Conservation (phyloP, 2,888 invertebrate genomes). For the Mythimna ferrago region DNA sequence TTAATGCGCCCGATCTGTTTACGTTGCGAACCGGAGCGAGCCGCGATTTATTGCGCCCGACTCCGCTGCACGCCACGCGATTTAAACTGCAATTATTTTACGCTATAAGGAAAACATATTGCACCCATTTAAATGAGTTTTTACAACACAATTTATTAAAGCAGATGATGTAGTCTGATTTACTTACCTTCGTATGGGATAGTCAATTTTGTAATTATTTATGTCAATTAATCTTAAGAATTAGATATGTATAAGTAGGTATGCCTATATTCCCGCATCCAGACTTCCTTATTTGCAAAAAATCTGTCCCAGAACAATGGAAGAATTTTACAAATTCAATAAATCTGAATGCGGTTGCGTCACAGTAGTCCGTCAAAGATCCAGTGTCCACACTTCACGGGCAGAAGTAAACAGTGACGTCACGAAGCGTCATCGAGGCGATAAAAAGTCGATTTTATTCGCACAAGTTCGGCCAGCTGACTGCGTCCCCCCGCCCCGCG, state of each 20-base stretch:
- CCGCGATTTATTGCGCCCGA: slow-evolving; percentile 87
- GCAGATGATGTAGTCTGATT: slow-evolving; percentile 47
- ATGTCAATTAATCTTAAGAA: slow-evolving; percentile 18
- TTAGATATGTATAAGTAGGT: background rate
- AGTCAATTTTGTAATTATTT: slow-evolving; percentile 13
- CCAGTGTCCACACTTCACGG: slow-evolving; percentile 79
- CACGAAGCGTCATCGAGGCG: slow-evolving; percentile 89
- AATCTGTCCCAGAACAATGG: background rate
- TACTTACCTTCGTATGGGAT: slow-evolving; percentile 23
- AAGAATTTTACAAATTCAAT: slow-evolving; percentile 26
- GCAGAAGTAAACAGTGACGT: slow-evolving; percentile 90
- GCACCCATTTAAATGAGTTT: slow-evolving; percentile 81
- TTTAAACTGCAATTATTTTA: slow-evolving; percentile 90
- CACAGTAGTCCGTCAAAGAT: slow-evolving; percentile 77
- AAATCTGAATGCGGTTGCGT: slow-evolving; percentile 68
- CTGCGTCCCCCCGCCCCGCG: slow-evolving; percentile 81
- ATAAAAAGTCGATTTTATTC: slow-evolving; percentile 91
- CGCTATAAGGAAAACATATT: slow-evolving; percentile 86
- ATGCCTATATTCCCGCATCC: background rate
- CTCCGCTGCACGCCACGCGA: slow-evolving; percentile 85
- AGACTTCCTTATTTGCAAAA: background rate
- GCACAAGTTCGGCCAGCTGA: slow-evolving; percentile 91
- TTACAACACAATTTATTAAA: slow-evolving; percentile 71
- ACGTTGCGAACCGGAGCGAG: slow-evolving; percentile 82
- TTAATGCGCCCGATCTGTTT: slow-evolving; percentile 91